Conservation (phyloP, 2,113 vertebrate genomes). For the Phocoena phocoena region DNA sequence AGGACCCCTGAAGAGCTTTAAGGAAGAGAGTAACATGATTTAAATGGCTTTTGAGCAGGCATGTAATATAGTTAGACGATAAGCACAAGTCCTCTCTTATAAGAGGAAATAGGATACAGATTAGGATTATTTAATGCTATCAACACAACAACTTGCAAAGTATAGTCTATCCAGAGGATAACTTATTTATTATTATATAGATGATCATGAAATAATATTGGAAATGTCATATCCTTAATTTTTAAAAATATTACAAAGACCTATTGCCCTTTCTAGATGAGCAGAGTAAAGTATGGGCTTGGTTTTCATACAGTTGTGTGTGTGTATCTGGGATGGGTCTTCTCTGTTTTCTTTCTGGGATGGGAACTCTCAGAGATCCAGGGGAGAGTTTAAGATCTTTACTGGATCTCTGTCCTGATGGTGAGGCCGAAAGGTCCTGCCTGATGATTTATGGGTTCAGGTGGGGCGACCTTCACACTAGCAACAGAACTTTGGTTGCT, state of each 20-base stretch:
- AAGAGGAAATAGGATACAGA: not conserved
- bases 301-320: not conserved
- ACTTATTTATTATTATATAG: not conserved
- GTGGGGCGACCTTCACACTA: slow-evolving; percentile 86
- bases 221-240: not conserved
- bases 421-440: slow-evolving; percentile 52
- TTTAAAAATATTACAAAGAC: not conserved
- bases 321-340: not conserved
- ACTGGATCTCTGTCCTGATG: slow-evolving; percentile 59
- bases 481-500: slow-evolving; percentile 91
- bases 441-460: slow-evolving; percentile 90
- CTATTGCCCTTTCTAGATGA: not conserved
- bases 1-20: not conserved
- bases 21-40: not conserved
- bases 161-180: not conserved
- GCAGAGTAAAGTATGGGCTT: not conserved
- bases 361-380: not conserved
- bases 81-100: not conserved
- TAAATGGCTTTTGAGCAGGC: not conserved
- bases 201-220: not conserved
- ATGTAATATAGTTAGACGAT: not conserved
- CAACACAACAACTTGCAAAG: not conserved
- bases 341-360: not conserved
- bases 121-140: not conserved
- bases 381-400: slow-evolving; percentile 64